Conservation (phyloP, 2,888 invertebrate genomes). For the Allygus modestus region DNA sequence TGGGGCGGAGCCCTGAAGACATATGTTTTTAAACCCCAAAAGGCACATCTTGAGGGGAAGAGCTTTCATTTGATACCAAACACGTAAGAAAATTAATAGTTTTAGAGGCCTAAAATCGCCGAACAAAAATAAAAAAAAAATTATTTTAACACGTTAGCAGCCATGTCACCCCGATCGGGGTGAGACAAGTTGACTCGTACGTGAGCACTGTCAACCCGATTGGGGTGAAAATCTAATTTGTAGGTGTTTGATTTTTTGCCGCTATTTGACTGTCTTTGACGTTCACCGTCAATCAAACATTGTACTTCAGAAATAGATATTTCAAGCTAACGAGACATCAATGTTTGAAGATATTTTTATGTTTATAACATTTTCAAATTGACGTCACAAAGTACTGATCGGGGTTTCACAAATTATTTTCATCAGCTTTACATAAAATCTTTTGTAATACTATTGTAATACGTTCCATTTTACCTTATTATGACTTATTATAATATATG, state of each 20-base stretch:
- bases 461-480: neutral
- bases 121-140: too few relatives aligned
- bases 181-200: neutral
- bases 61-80: too few relatives aligned
- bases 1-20: too few relatives aligned
- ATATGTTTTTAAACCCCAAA: too few relatives aligned
- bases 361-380: neutral
- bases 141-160: slow-evolving; percentile 24
- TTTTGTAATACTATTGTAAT: slow-evolving; percentile 2
- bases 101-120: too few relatives aligned
- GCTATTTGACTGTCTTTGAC: neutral
- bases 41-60: too few relatives aligned
- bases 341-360: slow-evolving; percentile 23
- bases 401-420: neutral
- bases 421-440: neutral
- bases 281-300: neutral
- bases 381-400: neutral
- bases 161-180: neutral
- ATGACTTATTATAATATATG: neutral
- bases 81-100: too few relatives aligned
- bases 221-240: neutral
- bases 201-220: slow-evolving; percentile 2
- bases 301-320: neutral
- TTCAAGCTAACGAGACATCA: neutral
- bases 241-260: slow-evolving; percentile 2